phyloP scores from a whole-genome alignment of 1,140 invertebrate species.

The Anoplolepis gracilipes region DNA sequence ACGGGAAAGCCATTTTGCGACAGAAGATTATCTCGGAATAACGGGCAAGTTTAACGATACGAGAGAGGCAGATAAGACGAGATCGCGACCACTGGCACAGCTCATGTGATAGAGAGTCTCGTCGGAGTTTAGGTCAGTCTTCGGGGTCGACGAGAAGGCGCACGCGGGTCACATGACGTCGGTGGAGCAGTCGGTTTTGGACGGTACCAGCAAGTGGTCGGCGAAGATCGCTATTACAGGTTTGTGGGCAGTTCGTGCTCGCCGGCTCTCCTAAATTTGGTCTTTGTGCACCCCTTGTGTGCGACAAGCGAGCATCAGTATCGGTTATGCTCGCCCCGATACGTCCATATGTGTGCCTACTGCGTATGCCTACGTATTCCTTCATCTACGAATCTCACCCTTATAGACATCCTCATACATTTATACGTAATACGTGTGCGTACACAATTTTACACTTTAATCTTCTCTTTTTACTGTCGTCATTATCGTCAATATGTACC shows the following conservation, averaged over 20 bases:
- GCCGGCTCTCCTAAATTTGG: slow-evolving; percentile 54
- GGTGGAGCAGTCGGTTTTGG: slow-evolving; percentile 99
- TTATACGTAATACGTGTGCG: slow-evolving; percentile 16
- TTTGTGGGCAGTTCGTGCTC: slow-evolving; percentile 88
- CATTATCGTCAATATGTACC: slow-evolving; percentile 34
- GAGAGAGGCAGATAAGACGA: slow-evolving; percentile 67
- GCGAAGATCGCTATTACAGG: slow-evolving; percentile 99
- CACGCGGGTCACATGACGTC: slow-evolving; percentile 98
- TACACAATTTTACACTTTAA: slow-evolving; percentile 30
- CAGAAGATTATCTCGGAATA: no score
- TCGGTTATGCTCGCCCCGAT: slow-evolving; percentile 37
- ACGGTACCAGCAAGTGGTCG: slow-evolving; percentile 99
- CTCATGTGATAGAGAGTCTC: slow-evolving; percentile 81
- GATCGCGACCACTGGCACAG: slow-evolving; percentile 73
- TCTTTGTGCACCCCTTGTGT: slow-evolving; percentile 62
- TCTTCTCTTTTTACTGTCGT: neutral
- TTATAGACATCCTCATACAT: neutral
- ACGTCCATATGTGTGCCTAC: slow-evolving; percentile 64
- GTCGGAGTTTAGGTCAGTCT: slow-evolving; percentile 93
- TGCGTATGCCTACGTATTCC: slow-evolving; percentile 56
- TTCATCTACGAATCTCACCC: slow-evolving; percentile 3
- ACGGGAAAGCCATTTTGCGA: neutral
- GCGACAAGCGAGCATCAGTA: slow-evolving; percentile 57
- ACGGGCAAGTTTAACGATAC: neutral
- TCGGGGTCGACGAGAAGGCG: slow-evolving; percentile 97